phyloP scores from a whole-genome alignment of 2,797 vertebrate species.

The Pangasius sanitwongsei region DNA sequence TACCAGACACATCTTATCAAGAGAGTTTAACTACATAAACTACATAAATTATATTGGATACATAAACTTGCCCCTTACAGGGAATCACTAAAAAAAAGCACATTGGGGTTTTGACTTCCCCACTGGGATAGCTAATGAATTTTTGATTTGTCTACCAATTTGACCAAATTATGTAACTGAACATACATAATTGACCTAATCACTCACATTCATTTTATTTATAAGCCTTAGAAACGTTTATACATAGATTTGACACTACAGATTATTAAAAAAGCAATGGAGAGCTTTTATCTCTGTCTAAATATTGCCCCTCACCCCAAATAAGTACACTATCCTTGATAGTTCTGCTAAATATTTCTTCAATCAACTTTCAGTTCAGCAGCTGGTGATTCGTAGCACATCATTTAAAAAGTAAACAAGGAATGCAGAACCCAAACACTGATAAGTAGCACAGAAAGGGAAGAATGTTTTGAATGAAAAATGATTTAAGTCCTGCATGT shows the following conservation, averaged over 20 bases:
- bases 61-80: background rate
- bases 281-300: constrained; percentile 9
- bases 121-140: background rate
- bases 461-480: background rate
- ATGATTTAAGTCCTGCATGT: background rate
- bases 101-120: background rate
- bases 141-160: background rate
- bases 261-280: background rate
- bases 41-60: background rate
- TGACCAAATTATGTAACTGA: background rate
- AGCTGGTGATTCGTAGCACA: background rate
- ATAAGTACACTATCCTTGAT: constrained; percentile 47
- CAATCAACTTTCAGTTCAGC: constrained; percentile 29
- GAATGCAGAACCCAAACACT: background rate
- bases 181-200: background rate
- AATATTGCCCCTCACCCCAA: constrained; percentile 17
- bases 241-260: background rate
- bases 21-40: background rate
- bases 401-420: constrained; percentile 34
- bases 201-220: background rate
- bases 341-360: constrained; percentile 54
- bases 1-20: background rate
- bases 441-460: constrained; percentile 2
- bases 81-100: background rate
- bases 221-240: constrained; percentile 9